phyloP scores from a whole-genome alignment of 2,888 invertebrate species.

The Temnothorax unifasciatus region DNA sequence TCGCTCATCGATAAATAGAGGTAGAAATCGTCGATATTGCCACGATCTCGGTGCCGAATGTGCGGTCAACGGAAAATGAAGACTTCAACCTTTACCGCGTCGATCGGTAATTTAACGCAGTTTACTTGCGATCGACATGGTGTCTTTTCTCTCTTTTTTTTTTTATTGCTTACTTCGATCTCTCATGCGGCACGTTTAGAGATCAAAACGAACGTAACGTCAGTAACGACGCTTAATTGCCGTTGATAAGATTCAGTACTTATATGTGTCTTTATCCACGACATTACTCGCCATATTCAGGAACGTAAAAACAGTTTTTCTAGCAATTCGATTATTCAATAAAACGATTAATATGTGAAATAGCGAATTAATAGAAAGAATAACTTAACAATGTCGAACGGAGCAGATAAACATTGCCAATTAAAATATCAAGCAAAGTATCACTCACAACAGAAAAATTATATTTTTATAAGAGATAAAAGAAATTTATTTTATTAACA shows the following conservation, averaged over 20 bases:
- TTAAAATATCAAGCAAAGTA: neutral
- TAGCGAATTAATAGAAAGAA: neutral
- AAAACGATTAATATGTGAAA: neutral
- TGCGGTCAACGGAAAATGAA: conserved; percentile 46
- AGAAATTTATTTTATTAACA: neutral
- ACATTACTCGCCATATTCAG: conserved; percentile 81
- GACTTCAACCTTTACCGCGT: conserved; percentile 26
- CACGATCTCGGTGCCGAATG: conserved; percentile 67
- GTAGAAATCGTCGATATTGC: conserved; percentile 67
- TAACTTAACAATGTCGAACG: neutral
- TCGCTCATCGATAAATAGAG: conserved; percentile 62
- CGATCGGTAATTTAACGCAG: conserved; percentile 1
- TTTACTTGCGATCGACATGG: neutral
- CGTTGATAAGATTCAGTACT: conserved; percentile 74
- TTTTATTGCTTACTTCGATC: conserved; percentile 40
- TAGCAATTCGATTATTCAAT: conserved; percentile 2
- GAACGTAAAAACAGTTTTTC: conserved; percentile 66
- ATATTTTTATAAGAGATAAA: neutral
- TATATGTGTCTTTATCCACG: conserved; percentile 71
- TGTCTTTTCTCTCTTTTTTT: conserved; percentile 4
- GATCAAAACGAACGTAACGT: conserved; percentile 62
- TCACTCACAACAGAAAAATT: neutral
- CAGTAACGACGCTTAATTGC: conserved; percentile 64
- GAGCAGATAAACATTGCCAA: neutral
- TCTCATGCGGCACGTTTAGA: conserved; percentile 54